Conservation (phyloP, 1,140 invertebrate genomes). For the Chironomus tepperi region DNA sequence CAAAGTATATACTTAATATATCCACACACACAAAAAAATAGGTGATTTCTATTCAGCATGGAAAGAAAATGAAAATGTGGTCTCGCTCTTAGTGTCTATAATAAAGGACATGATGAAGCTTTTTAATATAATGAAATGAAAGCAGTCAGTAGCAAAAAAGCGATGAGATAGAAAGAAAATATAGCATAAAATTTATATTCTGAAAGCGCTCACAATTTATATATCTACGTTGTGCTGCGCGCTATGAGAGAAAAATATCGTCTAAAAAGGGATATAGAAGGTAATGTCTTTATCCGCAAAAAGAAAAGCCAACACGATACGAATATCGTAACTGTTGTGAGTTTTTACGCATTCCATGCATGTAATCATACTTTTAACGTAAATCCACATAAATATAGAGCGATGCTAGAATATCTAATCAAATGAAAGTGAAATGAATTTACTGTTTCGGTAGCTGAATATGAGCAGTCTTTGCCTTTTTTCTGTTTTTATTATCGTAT, state of each 20-base stretch:
- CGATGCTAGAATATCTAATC: slow-evolving; percentile 15
- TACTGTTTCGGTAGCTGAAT: neutral
- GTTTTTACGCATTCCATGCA: slow-evolving; percentile 4
- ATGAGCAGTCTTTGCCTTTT: neutral
- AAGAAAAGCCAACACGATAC: neutral
- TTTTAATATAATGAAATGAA: slow-evolving; percentile 17
- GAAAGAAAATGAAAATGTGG: neutral
- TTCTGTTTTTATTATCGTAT: neutral
- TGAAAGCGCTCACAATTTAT: neutral
- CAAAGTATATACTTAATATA: no score
- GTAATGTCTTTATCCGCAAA: slow-evolving; percentile 20
- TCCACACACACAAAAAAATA: neutral
- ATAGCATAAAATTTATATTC: slow-evolving; percentile 22
- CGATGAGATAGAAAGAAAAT: neutral
- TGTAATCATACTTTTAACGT: neutral
- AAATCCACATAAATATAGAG: neutral
- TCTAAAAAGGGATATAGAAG: neutral
- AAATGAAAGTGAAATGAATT: neutral
- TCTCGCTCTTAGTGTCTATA: neutral
- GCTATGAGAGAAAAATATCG: neutral
- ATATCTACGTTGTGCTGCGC: neutral
- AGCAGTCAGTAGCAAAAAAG: neutral
- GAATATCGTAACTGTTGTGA: neutral
- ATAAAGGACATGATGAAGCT: slow-evolving; percentile 12
- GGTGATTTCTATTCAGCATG: neutral